Evolutionary conservation across 2,888 invertebrate genomes (phyloP).

Genomic region (Xanthostigma xanthostigma): DNA sequence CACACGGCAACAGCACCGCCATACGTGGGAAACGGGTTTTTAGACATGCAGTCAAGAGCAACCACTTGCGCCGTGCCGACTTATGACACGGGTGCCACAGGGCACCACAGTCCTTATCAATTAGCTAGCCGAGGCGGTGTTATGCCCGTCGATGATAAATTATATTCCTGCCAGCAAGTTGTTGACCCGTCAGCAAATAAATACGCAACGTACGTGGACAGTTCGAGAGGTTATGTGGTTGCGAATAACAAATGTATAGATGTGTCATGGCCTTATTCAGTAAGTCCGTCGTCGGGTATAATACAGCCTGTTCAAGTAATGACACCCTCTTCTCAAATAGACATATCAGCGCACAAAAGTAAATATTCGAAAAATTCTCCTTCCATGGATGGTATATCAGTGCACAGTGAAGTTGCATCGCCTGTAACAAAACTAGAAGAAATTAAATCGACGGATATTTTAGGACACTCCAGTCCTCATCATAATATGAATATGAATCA

Average conservation of each 20-base stretch:
- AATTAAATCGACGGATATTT: conserved; percentile 28
- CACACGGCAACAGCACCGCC: conserved; percentile 48
- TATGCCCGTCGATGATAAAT: conserved; percentile 37
- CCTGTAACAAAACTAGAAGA: conserved; percentile 38
- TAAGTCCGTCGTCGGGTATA: conserved; percentile 31
- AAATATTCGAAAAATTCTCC: conserved; percentile 25
- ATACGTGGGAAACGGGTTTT: conserved; percentile 69
- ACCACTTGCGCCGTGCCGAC: conserved; percentile 42
- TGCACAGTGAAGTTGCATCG: conserved; percentile 12
- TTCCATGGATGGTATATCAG: conserved; percentile 35
- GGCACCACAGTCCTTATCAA: conserved; percentile 32
- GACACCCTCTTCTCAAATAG: conserved; percentile 20
- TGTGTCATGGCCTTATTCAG: conserved; percentile 33
- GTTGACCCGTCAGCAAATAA: conserved; percentile 41
- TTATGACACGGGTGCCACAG: conserved; percentile 33
- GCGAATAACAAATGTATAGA: conserved; percentile 27
- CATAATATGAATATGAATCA: conserved; percentile 13
- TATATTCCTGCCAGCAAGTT: conserved; percentile 44
- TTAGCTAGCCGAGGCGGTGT: conserved; percentile 27
- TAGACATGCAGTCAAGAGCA: conserved; percentile 55
- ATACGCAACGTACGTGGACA: conserved; percentile 42
- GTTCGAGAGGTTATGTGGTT: conserved; percentile 37
- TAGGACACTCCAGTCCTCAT: conserved; percentile 16
- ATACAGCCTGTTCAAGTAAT: conserved; percentile 31
- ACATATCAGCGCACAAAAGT: conserved; percentile 19